Evolutionary conservation across 2,888 invertebrate species (phyloP), one percentile per base, ranked within the genome.

Genomic region (Luperina nickerlii): DNA sequence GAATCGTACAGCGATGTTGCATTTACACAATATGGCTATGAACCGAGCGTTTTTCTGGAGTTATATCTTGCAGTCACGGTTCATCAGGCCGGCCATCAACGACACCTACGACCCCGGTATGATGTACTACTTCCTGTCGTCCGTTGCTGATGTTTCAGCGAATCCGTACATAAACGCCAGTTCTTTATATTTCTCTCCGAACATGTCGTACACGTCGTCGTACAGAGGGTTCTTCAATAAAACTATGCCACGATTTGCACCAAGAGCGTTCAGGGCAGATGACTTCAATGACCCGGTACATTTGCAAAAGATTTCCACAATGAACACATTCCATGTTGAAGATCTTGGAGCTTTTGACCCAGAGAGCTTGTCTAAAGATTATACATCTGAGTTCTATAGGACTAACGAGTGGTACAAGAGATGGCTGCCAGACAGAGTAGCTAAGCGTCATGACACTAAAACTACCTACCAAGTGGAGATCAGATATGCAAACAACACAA

Each of bases 281-380:
- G 99, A 99, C 94, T 99, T 99, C 92, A 99, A 99, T 93, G 99
- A 99, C 94, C 99, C 99, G 0, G 99, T 99, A 76, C 99, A 99
- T 96, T 90, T 97, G 84, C 98, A 99, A 94, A 98, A 99, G 93
- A 99, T 99, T 90, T 99, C 99, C 0, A 99, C 99, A 0, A 97
- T 99, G 92, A 99, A 99, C 91, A 99, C 99, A 0, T 99, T 99
- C 87, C 97, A 98, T 82, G 98, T 99, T 2, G 97, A 98, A 87
- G 99, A 99, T 97, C 97, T 99, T 76, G 99, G 99, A 48, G 98
- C 99, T 0, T 98, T 99, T 91, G 98, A 98, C 0, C 97, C 98
- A 0, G 98, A 98, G 9, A 98, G 98, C 69, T 95, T 98, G 51
- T 98, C 98, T 48, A 97, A 97, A 84, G 99, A 99, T 95, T 99